Conservation (phyloP, 2,888 invertebrate species). For the Agriotes lineatus region DNA sequence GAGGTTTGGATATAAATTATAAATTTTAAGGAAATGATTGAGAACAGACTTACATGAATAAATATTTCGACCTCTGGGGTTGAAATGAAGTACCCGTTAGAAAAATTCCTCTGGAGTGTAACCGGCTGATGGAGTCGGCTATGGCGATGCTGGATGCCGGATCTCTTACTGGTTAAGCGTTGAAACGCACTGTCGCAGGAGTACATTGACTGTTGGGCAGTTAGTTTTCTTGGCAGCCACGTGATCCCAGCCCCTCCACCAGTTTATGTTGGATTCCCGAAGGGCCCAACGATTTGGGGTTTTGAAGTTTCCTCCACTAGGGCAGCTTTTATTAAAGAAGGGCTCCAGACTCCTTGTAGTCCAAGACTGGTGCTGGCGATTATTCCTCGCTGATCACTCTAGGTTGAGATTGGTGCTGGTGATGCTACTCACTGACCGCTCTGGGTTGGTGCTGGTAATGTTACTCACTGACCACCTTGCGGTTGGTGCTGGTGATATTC, state of each 20-base stretch:
- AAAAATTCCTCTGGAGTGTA: not conserved
- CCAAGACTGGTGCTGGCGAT: too few species aligned
- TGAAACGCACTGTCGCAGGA: not conserved
- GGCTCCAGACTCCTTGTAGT: not conserved
- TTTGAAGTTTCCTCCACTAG: not conserved
- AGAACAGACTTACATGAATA: not conserved
- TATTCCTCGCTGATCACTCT: too few species aligned
- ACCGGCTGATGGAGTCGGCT: not conserved
- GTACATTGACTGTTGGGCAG: not conserved
- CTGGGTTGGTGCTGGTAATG: too few species aligned
- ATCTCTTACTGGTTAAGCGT: not conserved
- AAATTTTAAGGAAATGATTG: not conserved
- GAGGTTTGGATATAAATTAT: not conserved
- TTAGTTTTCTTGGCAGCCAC: not conserved
- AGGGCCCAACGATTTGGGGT: not conserved
- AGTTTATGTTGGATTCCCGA: not conserved
- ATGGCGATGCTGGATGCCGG: not conserved
- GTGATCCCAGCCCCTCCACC: not conserved
- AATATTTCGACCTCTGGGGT: not conserved
- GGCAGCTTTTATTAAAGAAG: not conserved
- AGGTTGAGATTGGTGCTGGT: too few species aligned
- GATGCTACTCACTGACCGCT: too few species aligned
- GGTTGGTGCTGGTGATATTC: too few species aligned
- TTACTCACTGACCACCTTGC: too few species aligned
- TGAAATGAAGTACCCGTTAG: not conserved